Conservation (phyloP, 2,888 invertebrate genomes). For the Lamellibrachia columna region DNA sequence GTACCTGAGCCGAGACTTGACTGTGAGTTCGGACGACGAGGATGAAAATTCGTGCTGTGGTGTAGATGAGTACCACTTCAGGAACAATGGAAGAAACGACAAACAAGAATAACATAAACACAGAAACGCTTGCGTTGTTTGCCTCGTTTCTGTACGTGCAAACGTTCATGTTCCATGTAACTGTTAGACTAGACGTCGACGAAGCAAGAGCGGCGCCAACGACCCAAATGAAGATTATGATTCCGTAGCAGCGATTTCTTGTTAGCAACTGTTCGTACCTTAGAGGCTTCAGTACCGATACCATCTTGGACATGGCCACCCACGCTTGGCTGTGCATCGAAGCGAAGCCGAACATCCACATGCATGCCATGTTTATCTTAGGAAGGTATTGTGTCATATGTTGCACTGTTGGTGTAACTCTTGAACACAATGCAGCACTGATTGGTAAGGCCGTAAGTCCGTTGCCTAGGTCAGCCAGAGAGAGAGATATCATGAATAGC, state of each 20-base stretch:
- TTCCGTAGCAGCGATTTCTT: not conserved
- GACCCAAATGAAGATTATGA: not conserved
- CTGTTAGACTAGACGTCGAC: not conserved
- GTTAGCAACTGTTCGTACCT: not conserved
- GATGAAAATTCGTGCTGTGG: not conserved
- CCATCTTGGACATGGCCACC: not conserved
- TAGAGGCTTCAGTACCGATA: not conserved
- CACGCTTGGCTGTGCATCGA: not conserved
- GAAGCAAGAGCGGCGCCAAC: not conserved
- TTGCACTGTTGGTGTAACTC: not conserved
- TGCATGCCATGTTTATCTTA: not conserved
- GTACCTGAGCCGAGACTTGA: not conserved
- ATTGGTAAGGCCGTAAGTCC: not conserved
- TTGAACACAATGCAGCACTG: not conserved
- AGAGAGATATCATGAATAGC: not conserved
- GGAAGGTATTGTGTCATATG: not conserved
- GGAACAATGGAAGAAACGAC: too few relatives aligned
- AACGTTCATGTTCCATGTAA: too few relatives aligned
- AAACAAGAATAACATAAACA: too few relatives aligned
- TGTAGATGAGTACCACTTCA: not conserved
- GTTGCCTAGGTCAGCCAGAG: not conserved
- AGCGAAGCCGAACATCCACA: not conserved
- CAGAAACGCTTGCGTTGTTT: too few relatives aligned
- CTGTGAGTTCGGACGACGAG: not conserved
- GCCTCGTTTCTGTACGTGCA: too few relatives aligned